These are phyloP conservation scores for Lasaia peninsularis DNA, from an alignment of 1,140 invertebrate genomes.

Conservation along the genomic window DNA sequence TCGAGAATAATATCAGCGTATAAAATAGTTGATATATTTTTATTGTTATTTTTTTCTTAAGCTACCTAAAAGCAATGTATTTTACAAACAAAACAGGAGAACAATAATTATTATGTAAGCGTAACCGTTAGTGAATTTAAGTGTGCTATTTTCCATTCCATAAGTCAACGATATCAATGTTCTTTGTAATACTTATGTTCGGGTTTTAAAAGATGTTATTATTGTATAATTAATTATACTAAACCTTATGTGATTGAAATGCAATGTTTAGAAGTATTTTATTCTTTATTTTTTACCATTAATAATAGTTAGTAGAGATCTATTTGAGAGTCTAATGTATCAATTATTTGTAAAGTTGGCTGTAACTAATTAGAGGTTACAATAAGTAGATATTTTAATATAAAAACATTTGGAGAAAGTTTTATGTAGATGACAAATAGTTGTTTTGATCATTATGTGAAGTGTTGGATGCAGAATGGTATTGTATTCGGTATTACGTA, in stretches of 20 bases:
- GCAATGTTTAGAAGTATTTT: constrained; percentile 78
- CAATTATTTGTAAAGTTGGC: constrained; percentile 77
- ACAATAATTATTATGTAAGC: constrained; percentile 77
- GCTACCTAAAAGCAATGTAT: constrained; percentile 75
- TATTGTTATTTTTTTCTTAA: constrained; percentile 73
- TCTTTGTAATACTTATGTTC: constrained; percentile 75
- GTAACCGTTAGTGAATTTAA: constrained; percentile 77
- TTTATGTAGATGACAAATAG: constrained; percentile 76
- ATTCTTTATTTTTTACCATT: constrained; percentile 77
- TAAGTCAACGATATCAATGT: constrained; percentile 76
- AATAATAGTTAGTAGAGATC: constrained; percentile 76
- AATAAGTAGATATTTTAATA: constrained; percentile 76
- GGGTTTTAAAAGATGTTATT: constrained; percentile 76
- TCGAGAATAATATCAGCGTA: constrained; percentile 64
- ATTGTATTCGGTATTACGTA: constrained; percentile 16
- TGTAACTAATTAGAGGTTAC: constrained; percentile 76
- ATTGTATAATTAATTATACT: constrained; percentile 69
- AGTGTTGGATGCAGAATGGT: constrained; percentile 59
- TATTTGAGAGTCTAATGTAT: constrained; percentile 78
- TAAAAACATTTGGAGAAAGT: constrained; percentile 76
- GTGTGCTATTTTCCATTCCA: constrained; percentile 77
- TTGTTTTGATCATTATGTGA: constrained; percentile 75
- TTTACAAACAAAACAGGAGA: constrained; percentile 75
- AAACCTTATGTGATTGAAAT: constrained; percentile 77
- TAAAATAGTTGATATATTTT: constrained; percentile 69